phyloP scores from a whole-genome alignment of 2,797 vertebrate species.

The Cynodonichthys magdalenae region DNA sequence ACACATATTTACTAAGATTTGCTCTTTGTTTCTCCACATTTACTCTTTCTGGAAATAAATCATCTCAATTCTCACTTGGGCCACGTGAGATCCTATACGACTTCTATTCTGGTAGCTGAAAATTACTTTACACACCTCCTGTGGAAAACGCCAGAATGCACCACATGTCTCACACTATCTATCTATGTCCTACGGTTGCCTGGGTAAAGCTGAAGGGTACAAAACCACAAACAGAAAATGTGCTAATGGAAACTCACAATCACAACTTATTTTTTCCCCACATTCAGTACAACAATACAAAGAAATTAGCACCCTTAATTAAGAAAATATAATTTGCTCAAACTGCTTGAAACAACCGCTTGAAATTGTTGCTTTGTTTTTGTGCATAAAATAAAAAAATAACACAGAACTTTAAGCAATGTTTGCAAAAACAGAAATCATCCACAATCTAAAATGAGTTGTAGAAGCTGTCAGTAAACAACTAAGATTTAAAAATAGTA shows the following conservation, averaged over 20 bases:
- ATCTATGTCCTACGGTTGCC: conserved; percentile 42
- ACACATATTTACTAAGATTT: conserved; percentile 22
- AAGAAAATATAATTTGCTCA: conserved; percentile 45
- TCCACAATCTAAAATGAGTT: conserved; percentile 39
- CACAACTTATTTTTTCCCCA: conserved; percentile 43
- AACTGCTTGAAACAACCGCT: conserved; percentile 30
- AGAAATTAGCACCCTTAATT: conserved; percentile 61
- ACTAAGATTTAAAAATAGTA: conserved; percentile 19
- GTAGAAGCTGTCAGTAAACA: conserved; percentile 28
- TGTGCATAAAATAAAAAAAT: conserved; percentile 32
- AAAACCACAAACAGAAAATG: conserved; percentile 70
- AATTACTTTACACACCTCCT: conserved; percentile 66
- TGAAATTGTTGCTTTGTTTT: conserved; percentile 27
- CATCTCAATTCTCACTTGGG: conserved; percentile 70
- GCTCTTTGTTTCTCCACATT: conserved; percentile 30
- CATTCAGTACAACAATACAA: conserved; percentile 59
- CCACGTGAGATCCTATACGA: conserved; percentile 60
- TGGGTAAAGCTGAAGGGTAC: conserved; percentile 59
- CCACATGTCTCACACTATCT: conserved; percentile 62
- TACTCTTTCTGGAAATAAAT: conserved; percentile 41
- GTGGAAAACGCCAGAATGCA: conserved; percentile 46
- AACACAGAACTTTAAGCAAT: conserved; percentile 27
- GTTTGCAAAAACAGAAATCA: conserved; percentile 28
- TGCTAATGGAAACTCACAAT: conserved; percentile 59
- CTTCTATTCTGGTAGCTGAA: conserved; percentile 74